These are phyloP conservation scores for Hyperoplus immaculatus DNA, from an alignment of 2,797 vertebrate species.

Conservation along the genomic window DNA sequence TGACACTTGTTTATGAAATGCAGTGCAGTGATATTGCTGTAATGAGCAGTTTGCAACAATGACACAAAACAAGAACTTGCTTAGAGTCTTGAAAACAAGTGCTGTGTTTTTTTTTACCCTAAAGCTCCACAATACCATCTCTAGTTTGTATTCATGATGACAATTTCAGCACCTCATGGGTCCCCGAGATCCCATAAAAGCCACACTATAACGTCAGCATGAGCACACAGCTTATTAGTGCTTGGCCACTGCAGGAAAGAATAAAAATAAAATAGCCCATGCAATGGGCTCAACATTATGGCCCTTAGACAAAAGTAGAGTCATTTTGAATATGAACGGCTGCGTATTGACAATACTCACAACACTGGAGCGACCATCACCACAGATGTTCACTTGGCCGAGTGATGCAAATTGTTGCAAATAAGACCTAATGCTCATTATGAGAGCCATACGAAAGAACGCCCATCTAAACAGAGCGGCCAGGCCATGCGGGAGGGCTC, in stretches of 20 bases:
- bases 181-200: constrained; percentile 19
- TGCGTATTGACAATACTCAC: constrained; percentile 17
- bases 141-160: constrained; percentile 8
- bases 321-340: constrained; percentile 38
- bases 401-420: constrained; percentile 20
- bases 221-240: constrained; percentile 7
- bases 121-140: constrained; percentile 1
- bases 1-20: constrained; percentile 32
- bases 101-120: neutral
- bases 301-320: constrained; percentile 54
- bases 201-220: constrained; percentile 6
- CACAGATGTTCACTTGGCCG: constrained; percentile 71
- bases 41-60: constrained; percentile 37
- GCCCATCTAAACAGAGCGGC: constrained; percentile 41
- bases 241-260: constrained; percentile 3
- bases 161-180: constrained; percentile 14
- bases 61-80: constrained; percentile 14
- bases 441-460: constrained; percentile 35
- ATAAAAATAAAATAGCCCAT: constrained; percentile 18
- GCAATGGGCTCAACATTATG: constrained; percentile 49
- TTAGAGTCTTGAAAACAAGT: neutral
- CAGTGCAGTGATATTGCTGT: constrained; percentile 15
- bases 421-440: constrained; percentile 53
- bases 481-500: constrained; percentile 32
- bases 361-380: constrained; percentile 31